Conservation (phyloP, 2,888 invertebrate species). For the Harpalus rufipes region DNA sequence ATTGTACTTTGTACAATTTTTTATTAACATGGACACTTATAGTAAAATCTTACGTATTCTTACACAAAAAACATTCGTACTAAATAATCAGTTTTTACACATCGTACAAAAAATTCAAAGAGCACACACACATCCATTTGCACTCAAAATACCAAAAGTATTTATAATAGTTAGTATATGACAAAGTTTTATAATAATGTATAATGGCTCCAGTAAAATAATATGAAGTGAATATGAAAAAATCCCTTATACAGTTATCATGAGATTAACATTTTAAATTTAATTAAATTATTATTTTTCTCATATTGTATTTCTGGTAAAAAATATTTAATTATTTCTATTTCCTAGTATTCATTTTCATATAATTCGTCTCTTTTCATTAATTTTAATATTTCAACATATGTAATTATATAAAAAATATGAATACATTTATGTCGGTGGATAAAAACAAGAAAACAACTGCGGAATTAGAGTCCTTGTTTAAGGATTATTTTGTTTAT, state of each 20-base stretch:
- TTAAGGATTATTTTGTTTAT: slow-evolving; percentile 42
- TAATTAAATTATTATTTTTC: slow-evolving; percentile 6
- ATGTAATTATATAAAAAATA: slow-evolving; percentile 4
- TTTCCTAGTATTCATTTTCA: neutral
- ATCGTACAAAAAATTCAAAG: too few species aligned
- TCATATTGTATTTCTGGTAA: neutral
- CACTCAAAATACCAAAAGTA: too few species aligned
- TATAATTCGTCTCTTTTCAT: neutral
- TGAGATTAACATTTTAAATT: neutral
- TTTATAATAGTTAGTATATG: too few species aligned
- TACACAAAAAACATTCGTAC: too few species aligned
- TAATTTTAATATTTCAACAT: slow-evolving; percentile 4
- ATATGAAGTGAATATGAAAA: neutral
- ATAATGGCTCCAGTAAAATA: neutral
- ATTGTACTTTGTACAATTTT: too few species aligned
- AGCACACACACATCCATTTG: too few species aligned
- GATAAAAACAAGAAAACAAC: slow-evolving; percentile 45
- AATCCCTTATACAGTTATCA: neutral
- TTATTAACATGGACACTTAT: too few species aligned
- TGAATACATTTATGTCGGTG: slow-evolving; percentile 7
- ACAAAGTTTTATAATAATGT: too few species aligned
- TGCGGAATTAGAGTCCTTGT: slow-evolving; percentile 42
- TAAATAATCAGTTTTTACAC: too few species aligned
- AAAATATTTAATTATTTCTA: slow-evolving; percentile 1
- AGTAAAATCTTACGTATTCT: too few species aligned